Evolutionary conservation across 2,797 vertebrate species (phyloP).

Genomic region (Protosalanx chinensis): DNA sequence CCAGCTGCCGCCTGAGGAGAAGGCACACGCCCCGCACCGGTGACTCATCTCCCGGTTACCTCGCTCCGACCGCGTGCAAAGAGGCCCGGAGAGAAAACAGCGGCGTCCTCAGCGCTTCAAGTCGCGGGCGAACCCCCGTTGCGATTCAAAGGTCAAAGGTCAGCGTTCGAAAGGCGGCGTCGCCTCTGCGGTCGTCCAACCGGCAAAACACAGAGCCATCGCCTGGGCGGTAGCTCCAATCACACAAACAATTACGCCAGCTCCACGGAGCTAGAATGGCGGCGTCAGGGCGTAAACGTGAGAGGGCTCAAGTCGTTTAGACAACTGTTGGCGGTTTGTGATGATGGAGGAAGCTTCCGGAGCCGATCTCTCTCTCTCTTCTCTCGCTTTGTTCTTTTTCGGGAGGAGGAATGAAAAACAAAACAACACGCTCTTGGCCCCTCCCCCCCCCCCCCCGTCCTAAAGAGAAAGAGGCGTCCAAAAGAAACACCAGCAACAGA

Average conservation of each 20-base stretch:
- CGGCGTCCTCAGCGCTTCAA: conserved; percentile 26
- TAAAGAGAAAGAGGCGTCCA: conserved; percentile 59
- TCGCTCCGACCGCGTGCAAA: conserved; percentile 34
- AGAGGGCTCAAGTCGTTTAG: conserved; percentile 37
- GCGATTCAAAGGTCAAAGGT: not conserved
- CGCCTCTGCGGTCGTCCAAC: conserved; percentile 30
- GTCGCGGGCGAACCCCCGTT: not conserved
- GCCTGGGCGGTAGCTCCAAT: conserved; percentile 36
- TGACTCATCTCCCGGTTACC: conserved; percentile 45
- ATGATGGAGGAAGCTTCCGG: conserved; percentile 38
- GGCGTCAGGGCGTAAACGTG: conserved; percentile 21
- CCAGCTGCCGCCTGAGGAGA: conserved; percentile 25
- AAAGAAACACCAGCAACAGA: conserved; percentile 70
- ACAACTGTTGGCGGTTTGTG: conserved; percentile 44
- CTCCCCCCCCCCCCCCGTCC: conserved; percentile 39
- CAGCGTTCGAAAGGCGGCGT: not conserved
- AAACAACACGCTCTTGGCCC: conserved; percentile 58
- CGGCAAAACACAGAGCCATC: conserved; percentile 42
- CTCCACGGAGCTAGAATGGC: conserved; percentile 5
- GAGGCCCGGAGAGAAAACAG: conserved; percentile 44
- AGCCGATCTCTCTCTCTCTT: not conserved
- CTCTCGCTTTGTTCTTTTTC: conserved; percentile 27
- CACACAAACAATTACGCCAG: not conserved
- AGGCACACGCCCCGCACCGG: conserved; percentile 39
- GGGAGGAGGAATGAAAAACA: conserved; percentile 66